Percentiles rank a stretch among this genome's conserved stretches.
Evolutionary conservation across 2,113 vertebrate genomes (phyloP).

Genomic region (Mesitornis unicolor): DNA sequence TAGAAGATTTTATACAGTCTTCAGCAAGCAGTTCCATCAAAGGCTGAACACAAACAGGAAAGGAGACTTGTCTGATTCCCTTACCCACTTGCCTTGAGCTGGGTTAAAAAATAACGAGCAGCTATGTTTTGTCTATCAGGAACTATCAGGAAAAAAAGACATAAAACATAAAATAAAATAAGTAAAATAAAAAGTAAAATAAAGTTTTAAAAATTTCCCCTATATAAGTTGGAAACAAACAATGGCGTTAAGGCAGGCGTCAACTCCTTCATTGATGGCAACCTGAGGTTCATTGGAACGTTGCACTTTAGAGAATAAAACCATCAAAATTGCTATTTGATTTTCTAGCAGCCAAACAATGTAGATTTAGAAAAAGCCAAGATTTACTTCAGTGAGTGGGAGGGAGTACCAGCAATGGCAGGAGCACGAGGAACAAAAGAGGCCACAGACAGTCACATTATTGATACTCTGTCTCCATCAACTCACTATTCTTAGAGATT

Average conservation of each 20-base stretch:
- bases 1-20: neutral
- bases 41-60: neutral
- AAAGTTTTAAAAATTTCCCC: too few species aligned
- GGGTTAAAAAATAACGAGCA: neutral
- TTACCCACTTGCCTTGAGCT: neutral
- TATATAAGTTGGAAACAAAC: neutral
- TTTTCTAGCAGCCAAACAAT: constrained; percentile 31
- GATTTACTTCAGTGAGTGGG: neutral
- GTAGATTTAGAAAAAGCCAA: neutral
- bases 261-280: neutral
- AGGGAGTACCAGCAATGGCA: neutral
- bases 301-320: neutral
- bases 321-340: constrained; percentile 7
- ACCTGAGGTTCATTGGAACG: neutral
- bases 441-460: neutral
- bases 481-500: constrained; percentile 33
- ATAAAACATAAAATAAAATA: neutral
- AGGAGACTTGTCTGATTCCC: neutral
- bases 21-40: neutral
- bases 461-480: constrained; percentile 2
- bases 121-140: neutral
- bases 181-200: fast-evolving
- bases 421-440: constrained; percentile 20
- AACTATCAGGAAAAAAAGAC: neutral
- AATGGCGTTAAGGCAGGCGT: neutral